A percentile compares a stretch with the other conserved stretches of the same genome.
phyloP scores from a whole-genome alignment of 2,888 invertebrate genomes.

The Stenurella melanura region DNA sequence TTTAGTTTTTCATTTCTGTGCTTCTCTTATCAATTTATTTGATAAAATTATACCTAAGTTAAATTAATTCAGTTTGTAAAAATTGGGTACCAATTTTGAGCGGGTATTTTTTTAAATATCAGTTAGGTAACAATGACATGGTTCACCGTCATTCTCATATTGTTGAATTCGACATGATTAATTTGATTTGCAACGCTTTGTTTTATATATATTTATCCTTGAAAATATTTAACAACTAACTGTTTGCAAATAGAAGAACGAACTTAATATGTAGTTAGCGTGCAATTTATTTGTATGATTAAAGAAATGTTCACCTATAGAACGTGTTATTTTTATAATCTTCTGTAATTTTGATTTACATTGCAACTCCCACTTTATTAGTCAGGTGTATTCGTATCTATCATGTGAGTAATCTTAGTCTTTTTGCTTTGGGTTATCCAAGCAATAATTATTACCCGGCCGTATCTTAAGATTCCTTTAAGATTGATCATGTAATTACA shows the following conservation, averaged over 20 bases:
- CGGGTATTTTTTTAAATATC: no score
- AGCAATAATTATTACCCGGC: background rate
- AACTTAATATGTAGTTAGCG: background rate
- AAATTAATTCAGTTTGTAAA: no score
- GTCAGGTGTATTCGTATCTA: background rate
- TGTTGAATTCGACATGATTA: background rate
- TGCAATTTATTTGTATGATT: background rate
- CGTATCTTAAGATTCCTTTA: background rate
- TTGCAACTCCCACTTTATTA: conserved; percentile 7
- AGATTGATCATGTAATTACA: conserved; percentile 1
- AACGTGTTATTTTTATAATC: background rate
- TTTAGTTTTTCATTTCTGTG: no score
- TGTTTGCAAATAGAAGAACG: background rate
- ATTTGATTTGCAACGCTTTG: background rate
- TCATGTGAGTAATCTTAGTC: background rate
- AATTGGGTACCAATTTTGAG: no score
- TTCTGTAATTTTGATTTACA: background rate
- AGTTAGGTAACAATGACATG: no score
- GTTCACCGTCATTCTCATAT: no score
- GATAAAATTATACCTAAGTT: no score
- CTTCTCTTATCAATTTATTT: no score
- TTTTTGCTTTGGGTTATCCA: background rate
- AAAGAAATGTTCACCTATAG: background rate
- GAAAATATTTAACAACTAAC: background rate
- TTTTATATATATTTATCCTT: background rate